Evolutionary conservation across 2,797 vertebrate genomes (phyloP).

Genomic region (Pangasius djambal): DNA sequence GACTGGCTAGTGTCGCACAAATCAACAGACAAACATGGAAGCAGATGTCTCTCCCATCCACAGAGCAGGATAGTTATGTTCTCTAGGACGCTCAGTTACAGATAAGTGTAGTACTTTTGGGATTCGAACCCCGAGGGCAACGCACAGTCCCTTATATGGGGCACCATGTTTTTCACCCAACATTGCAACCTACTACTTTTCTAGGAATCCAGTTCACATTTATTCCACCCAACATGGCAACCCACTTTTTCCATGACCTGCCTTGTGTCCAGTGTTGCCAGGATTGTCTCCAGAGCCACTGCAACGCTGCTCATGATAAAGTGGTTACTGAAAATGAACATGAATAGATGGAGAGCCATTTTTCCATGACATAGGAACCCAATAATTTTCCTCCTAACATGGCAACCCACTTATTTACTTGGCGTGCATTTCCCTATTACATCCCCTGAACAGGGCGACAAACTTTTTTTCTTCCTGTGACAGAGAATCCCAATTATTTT

Average conservation of each 20-base stretch:
- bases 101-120: not conserved
- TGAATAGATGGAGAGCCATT: not conserved
- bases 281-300: not conserved
- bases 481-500: not conserved
- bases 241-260: not conserved
- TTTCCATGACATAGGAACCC: not conserved
- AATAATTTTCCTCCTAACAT: not conserved
- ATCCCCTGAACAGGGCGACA: not conserved
- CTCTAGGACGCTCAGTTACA: not conserved
- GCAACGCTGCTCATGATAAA: not conserved
- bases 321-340: not conserved
- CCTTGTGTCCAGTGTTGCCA: not conserved
- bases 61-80: not conserved
- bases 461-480: not conserved
- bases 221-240: not conserved
- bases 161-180: too few relatives aligned
- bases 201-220: not conserved
- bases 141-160: not conserved
- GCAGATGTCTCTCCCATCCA: not conserved
- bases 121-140: not conserved
- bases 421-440: not conserved
- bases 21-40: not conserved
- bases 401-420: not conserved
- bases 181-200: not conserved
- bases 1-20: not conserved